Conservation (phyloP, 1,140 invertebrate genomes). For the Pristionchus pacificus region DNA sequence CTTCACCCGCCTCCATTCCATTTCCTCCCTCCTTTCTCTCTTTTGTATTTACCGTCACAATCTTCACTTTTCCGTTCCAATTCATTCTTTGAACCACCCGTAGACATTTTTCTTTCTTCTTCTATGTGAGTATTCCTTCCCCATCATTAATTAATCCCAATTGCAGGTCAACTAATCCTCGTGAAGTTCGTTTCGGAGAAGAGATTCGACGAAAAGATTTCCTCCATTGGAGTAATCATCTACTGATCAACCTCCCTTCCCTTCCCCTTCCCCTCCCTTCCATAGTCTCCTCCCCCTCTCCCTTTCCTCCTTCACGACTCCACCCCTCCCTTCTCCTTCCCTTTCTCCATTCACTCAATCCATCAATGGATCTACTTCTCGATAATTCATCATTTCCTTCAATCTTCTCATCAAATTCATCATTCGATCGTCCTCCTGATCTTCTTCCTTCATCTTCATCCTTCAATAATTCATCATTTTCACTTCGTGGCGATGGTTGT, state of each 20-base stretch:
- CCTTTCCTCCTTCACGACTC: background rate
- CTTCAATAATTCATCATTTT: background rate
- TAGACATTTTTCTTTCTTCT: too few relatives aligned
- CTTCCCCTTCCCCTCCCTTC: background rate
- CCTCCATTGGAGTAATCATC: too few relatives aligned
- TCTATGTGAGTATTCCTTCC: too few relatives aligned
- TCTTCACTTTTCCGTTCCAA: too few relatives aligned
- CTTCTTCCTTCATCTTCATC: background rate
- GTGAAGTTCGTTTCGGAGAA: too few relatives aligned
- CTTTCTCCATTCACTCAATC: background rate
- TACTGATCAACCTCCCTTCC: too few relatives aligned
- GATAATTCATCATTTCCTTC: background rate
- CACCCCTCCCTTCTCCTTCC: background rate
- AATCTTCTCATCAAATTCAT: background rate
- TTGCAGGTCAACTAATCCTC: too few relatives aligned
- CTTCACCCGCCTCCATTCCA: background rate
- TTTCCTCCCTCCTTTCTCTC: too few relatives aligned
- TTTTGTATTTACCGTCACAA: too few relatives aligned
- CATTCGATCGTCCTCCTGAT: background rate
- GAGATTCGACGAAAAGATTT: too few relatives aligned
- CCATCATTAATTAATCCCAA: too few relatives aligned
- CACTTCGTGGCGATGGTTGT: constrained; percentile 5
- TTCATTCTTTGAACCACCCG: too few relatives aligned
- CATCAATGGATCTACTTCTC: background rate
- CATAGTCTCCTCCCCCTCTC: background rate